phyloP scores from a whole-genome alignment of 2,113 vertebrate species.

The Sebastes schlegelii region DNA sequence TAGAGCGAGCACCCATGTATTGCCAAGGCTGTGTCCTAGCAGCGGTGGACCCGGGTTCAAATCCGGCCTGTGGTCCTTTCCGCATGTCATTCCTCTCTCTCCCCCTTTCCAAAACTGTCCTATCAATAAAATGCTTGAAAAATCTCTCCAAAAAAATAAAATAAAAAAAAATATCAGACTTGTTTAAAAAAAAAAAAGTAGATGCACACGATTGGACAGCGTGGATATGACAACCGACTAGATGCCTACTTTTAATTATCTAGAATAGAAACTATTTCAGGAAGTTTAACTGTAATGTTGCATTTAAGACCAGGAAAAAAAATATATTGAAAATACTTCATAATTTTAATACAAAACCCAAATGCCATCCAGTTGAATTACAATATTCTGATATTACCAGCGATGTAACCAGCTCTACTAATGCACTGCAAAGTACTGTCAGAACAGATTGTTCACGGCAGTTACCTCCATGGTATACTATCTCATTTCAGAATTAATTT shows the following conservation, averaged over 20 bases:
- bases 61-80: too few species aligned
- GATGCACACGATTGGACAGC: background rate
- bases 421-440: background rate
- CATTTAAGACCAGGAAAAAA: background rate
- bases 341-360: background rate
- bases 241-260: background rate
- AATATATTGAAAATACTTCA: background rate
- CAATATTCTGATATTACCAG: background rate
- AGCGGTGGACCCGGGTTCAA: too few species aligned
- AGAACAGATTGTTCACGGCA: background rate
- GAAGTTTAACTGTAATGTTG: background rate
- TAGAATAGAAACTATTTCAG: background rate
- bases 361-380: background rate
- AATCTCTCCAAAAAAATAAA: too few species aligned
- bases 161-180: too few species aligned
- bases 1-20: too few species aligned
- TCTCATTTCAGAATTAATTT: background rate
- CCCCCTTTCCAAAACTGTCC: too few species aligned
- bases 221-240: background rate
- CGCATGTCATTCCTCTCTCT: too few species aligned
- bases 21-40: too few species aligned
- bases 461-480: background rate
- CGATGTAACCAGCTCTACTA: background rate
- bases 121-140: too few species aligned
- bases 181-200: background rate